Conservation (phyloP, 2,113 vertebrate species). For the Tragulus kanchil region DNA sequence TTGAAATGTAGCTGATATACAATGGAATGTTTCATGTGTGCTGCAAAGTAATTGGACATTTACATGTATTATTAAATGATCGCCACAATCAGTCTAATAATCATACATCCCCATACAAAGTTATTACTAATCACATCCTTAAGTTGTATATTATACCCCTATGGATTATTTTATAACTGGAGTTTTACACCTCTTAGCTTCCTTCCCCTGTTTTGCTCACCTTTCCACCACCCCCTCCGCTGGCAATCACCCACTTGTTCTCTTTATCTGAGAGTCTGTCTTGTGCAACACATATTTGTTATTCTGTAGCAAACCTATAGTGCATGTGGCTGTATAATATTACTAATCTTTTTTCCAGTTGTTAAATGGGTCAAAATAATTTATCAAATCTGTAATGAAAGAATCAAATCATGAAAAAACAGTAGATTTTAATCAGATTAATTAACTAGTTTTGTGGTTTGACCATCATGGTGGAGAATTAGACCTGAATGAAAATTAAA, state of each 20-base stretch:
- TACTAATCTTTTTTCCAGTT: constrained; percentile 7
- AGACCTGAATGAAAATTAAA: constrained; percentile 32
- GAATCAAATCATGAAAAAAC: constrained; percentile 5
- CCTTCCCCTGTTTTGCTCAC: not conserved
- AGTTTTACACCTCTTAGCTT: not conserved
- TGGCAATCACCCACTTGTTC: not conserved
- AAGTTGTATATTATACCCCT: not conserved
- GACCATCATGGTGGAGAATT: not conserved
- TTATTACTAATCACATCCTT: not conserved
- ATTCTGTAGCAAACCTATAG: constrained; percentile 15
- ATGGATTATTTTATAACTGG: not conserved
- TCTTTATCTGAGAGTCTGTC: not conserved
- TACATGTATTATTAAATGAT: not conserved
- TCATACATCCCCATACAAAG: not conserved
- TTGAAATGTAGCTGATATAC: not conserved
- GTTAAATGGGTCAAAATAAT: constrained; percentile 36
- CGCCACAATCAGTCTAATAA: not conserved
- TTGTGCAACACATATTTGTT: not conserved
- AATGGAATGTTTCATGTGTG: not conserved
- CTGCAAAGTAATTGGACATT: not conserved
- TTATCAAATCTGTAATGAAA: constrained; percentile 32
- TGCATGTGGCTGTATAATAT: not conserved
- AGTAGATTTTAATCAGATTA: constrained; percentile 30
- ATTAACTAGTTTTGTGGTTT: constrained; percentile 28
- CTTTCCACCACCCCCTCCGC: not conserved